Evolutionary conservation across 2,888 invertebrate genomes (phyloP).

Genomic region (Mycogona germanica): DNA sequence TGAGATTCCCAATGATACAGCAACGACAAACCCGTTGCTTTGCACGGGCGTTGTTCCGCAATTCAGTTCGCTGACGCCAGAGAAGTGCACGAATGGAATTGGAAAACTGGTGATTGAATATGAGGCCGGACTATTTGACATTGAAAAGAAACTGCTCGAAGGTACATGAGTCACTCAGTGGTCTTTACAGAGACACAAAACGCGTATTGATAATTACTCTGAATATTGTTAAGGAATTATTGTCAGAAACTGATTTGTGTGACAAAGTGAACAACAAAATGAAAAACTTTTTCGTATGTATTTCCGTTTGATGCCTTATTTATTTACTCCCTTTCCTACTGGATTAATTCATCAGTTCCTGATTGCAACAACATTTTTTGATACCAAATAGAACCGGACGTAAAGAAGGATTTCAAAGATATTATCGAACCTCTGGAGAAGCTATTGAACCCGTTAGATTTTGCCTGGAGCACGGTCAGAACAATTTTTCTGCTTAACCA

Average conservation of each 20-base stretch:
- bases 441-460: conserved; percentile 56
- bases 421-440: conserved; percentile 62
- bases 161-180: no score
- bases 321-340: no score
- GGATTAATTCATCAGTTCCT: background rate
- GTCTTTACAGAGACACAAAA: conserved; percentile 32
- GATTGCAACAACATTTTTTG: background rate
- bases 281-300: no score
- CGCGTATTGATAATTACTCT: background rate
- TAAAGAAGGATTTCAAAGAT: conserved; percentile 49
- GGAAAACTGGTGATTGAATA: conserved; percentile 69
- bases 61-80: conserved; percentile 64
- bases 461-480: conserved; percentile 78
- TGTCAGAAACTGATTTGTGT: no score
- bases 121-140: conserved; percentile 55
- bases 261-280: no score
- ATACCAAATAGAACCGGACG: background rate
- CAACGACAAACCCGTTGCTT: conserved; percentile 59
- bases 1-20: conserved; percentile 51
- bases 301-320: no score
- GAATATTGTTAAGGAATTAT: no score
- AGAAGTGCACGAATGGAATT: conserved; percentile 71
- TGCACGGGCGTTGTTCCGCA: conserved; percentile 60
- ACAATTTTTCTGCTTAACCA: conserved; percentile 61
- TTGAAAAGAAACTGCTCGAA: conserved; percentile 54